phyloP scores from a whole-genome alignment of 2,797 vertebrate genomes.

The Mallotus villosus region DNA sequence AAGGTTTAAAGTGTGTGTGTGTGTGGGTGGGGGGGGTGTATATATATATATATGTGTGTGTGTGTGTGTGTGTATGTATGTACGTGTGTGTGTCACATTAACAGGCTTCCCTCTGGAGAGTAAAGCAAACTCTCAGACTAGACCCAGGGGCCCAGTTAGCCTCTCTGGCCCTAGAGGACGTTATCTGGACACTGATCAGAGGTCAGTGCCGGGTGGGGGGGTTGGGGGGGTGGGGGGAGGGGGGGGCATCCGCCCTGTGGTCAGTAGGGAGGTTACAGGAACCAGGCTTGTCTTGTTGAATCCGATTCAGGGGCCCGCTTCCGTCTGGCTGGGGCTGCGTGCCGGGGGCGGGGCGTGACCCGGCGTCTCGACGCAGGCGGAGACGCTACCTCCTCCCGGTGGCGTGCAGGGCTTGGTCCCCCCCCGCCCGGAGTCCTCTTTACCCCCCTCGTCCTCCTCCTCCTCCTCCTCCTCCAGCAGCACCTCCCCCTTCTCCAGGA shows the following conservation, averaged over 20 bases:
- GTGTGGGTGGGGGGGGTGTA: background rate
- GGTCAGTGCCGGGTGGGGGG: slow-evolving; percentile 35
- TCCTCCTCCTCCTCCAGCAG: slow-evolving; percentile 39
- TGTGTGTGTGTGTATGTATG: background rate
- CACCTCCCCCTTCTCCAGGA: slow-evolving; percentile 63
- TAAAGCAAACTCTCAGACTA: slow-evolving; percentile 7
- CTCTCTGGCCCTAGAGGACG: slow-evolving; percentile 30
- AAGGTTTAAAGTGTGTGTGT: slow-evolving; percentile 12
- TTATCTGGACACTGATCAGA: slow-evolving; percentile 26
- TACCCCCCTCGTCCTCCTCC: background rate
- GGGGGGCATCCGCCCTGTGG: slow-evolving; percentile 22
- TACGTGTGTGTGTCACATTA: background rate
- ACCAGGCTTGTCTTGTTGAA: slow-evolving; percentile 9
- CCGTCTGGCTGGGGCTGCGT: slow-evolving; percentile 33
- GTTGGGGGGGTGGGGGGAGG: slow-evolving; percentile 36
- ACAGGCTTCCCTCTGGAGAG: background rate
- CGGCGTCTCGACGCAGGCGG: slow-evolving; percentile 22
- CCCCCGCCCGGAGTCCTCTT: slow-evolving; percentile 10
- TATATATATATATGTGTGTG: too few species aligned
- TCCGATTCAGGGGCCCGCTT: slow-evolving; percentile 61
- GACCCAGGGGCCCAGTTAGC: slow-evolving; percentile 40
- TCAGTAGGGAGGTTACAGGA: slow-evolving; percentile 11
- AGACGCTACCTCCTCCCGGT: slow-evolving; percentile 37
- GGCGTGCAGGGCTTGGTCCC: slow-evolving; percentile 25
- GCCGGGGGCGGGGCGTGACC: background rate